These are phyloP conservation scores for Zaprionus ghesquierei DNA, from an alignment of 1,140 invertebrate species.

Conservation along the genomic window DNA sequence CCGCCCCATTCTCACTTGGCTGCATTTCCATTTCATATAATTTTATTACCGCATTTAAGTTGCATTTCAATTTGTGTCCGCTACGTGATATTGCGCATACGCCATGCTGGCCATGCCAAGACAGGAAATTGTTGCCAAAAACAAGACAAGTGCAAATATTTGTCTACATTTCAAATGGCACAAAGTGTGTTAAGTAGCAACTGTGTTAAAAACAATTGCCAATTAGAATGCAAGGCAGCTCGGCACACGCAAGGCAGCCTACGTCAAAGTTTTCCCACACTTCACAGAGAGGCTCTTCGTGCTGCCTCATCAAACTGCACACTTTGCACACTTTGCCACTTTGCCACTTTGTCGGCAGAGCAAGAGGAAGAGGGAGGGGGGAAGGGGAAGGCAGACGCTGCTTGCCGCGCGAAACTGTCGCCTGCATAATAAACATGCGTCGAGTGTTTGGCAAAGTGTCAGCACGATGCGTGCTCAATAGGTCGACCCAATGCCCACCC, in stretches of 20 bases:
- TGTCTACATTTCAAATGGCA: constrained; percentile 41
- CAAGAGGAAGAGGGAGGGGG: not conserved
- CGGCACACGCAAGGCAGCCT: constrained; percentile 9
- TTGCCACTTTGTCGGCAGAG: constrained; percentile 9
- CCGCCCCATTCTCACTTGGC: constrained; percentile 31
- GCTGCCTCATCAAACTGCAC: constrained; percentile 46
- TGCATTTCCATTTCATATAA: constrained; percentile 56
- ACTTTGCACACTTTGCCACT: constrained; percentile 42
- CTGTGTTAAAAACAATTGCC: constrained; percentile 36
- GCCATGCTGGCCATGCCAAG: constrained; percentile 21
- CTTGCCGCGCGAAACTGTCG: constrained; percentile 10
- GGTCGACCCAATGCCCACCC: constrained; percentile 22
- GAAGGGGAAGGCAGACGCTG: not conserved
- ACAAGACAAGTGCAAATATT: constrained; percentile 67
- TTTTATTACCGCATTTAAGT: constrained; percentile 70
- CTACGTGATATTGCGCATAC: constrained; percentile 52
- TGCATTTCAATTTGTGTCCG: constrained; percentile 65
- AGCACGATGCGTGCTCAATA: constrained; percentile 66
- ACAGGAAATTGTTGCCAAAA: constrained; percentile 31
- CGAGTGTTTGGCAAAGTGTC: constrained; percentile 48
- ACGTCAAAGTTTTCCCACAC: constrained; percentile 48
- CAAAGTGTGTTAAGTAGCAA: constrained; percentile 61
- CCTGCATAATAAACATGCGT: constrained; percentile 56
- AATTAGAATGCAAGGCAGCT: constrained; percentile 72
- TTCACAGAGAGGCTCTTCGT: constrained; percentile 12